Percentiles rank a stretch among this genome's conserved stretches.
Conservation (phyloP, 2,888 invertebrate species). For the Drosophila anomelani region DNA sequence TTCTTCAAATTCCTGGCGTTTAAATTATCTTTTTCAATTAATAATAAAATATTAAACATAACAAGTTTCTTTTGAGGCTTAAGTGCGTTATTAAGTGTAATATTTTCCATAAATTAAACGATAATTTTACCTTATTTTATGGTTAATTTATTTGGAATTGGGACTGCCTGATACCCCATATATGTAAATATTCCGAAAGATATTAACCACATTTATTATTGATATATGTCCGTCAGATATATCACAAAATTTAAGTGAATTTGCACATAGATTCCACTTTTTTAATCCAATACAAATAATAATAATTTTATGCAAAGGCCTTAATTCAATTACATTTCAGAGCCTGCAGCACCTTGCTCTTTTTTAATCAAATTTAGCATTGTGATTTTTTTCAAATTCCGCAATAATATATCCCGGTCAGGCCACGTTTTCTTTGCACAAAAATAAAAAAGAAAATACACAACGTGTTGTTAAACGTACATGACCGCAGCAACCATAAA, state of each 20-base stretch:
- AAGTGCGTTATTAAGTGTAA: too few species aligned
- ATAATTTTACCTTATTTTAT: background rate
- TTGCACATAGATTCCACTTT: background rate
- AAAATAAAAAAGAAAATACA: background rate
- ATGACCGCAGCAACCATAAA: conserved; percentile 48
- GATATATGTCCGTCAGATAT: background rate
- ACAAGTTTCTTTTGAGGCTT: background rate
- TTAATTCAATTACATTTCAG: conserved; percentile 13
- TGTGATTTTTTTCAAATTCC: conserved; percentile 18
- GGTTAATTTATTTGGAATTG: background rate
- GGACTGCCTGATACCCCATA: background rate
- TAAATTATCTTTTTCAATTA: background rate
- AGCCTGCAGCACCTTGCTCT: background rate
- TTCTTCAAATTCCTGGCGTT: background rate
- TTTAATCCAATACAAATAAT: background rate
- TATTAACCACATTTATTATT: background rate
- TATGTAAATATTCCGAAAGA: too few species aligned
- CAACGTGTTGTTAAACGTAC: conserved; percentile 20
- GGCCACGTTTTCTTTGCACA: background rate
- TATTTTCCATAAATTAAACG: background rate
- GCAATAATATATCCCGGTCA: conserved; percentile 3
- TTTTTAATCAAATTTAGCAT: conserved; percentile 4
- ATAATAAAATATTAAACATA: too few species aligned
- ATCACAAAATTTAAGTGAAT: background rate
- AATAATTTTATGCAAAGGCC: background rate